Evolutionary conservation across 2,797 vertebrate genomes (phyloP).

Genomic region (Chrosomus eos): DNA sequence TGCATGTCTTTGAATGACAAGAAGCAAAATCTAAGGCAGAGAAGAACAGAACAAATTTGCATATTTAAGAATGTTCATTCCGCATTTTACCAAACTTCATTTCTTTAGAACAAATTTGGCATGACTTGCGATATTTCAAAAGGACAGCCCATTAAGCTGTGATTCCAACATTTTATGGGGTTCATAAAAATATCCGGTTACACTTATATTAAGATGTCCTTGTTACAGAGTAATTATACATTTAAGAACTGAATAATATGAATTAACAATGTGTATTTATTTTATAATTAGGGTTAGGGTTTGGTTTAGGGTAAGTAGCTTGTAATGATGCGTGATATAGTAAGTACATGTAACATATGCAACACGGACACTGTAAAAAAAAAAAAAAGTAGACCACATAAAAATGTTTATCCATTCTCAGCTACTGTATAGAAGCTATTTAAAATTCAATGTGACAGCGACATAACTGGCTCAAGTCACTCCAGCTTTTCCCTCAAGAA

Average conservation of each 20-base stretch:
- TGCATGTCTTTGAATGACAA: background rate
- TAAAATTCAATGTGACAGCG: background rate
- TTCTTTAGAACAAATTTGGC: background rate
- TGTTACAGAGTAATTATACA: background rate
- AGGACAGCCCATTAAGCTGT: background rate
- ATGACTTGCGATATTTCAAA: background rate
- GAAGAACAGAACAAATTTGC: background rate
- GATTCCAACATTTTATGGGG: background rate
- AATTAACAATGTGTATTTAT: background rate
- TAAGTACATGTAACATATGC: background rate
- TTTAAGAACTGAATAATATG: background rate
- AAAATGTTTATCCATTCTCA: background rate
- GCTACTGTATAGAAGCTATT: background rate
- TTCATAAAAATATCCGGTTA: background rate
- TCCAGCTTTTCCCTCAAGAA: slow-evolving; percentile 24
- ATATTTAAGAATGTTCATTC: background rate
- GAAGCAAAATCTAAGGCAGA: background rate
- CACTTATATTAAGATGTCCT: background rate
- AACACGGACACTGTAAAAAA: background rate
- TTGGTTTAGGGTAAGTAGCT: background rate
- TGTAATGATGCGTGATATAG: background rate
- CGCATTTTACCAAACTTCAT: background rate
- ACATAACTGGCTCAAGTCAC: slow-evolving; percentile 3
- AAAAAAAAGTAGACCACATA: too few species aligned
- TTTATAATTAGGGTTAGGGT: background rate